phyloP scores from a whole-genome alignment of 2,113 vertebrate genomes.

The Planiliza haematocheilus region DNA sequence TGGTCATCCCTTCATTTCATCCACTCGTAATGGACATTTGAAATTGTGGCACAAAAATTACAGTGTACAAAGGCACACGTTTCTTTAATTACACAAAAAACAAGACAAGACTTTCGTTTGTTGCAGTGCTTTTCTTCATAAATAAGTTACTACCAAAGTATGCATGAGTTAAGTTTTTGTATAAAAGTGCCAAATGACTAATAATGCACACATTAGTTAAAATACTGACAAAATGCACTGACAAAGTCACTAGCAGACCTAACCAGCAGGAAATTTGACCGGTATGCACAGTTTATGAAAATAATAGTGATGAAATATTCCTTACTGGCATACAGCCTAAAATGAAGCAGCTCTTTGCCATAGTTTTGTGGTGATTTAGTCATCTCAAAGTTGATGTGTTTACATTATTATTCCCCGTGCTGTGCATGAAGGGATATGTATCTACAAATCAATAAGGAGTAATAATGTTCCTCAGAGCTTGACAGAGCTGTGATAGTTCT shows the following conservation, averaged over 20 bases:
- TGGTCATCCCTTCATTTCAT: neutral
- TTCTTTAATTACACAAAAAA: too few species aligned
- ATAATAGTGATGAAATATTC: constrained; percentile 4
- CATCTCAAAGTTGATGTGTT: constrained; percentile 33
- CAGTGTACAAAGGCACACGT: too few species aligned
- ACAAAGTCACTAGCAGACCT: too few species aligned
- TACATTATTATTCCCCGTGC: constrained; percentile 28
- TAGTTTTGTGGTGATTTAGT: constrained; percentile 19
- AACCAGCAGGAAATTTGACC: neutral
- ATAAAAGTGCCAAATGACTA: too few species aligned
- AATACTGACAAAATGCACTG: too few species aligned
- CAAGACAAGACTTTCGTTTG: too few species aligned
- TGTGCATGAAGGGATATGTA: constrained; percentile 24
- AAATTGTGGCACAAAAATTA: neutral
- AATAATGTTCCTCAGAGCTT: constrained; percentile 48
- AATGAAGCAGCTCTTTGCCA: neutral
- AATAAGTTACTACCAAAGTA: too few species aligned
- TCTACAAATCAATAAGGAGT: constrained; percentile 55
- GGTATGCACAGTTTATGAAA: neutral
- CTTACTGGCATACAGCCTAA: neutral
- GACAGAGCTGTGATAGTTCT: constrained; percentile 24
- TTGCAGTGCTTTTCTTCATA: too few species aligned
- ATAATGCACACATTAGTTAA: too few species aligned
- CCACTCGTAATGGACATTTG: constrained; percentile 1
- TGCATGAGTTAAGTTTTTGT: too few species aligned